Base-by-base conservation (phyloP, 1,140 invertebrate species). In the Drosophila kurseongensis region DNA sequence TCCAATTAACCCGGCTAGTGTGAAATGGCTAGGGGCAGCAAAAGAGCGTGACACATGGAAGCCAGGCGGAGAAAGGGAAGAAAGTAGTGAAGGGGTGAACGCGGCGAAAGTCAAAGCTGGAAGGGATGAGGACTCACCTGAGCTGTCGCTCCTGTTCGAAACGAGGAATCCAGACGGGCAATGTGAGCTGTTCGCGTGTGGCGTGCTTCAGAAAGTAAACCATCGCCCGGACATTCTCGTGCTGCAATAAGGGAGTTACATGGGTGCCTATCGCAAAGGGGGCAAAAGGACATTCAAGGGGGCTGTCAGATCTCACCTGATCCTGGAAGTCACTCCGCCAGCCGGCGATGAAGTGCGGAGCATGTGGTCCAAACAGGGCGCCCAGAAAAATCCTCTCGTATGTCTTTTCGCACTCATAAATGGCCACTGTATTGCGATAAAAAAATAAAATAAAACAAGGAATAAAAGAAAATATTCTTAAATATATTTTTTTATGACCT, bases 281-380 rank as follows among this genome's bases (percentile, higher is more conserved):
- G 4, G 8, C 14, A 5, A 5, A 14, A 13, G 27, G 32, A 4
- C 13, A 6, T 40, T 1, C 13, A 32, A 32, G 12, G 14, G 35
- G 35, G 6, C 47, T 32, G 35, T n/a, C 29, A 32, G 16, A 9
- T 32, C 80, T 82, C 73, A 92, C 92, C 86, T 92, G 94, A 81
- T 95, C 94, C 60, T 94, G 93, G 84, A 96, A 97, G 89, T 97
- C 96, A 61, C 96, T 96, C 84, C 96, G 96, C 96, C 96, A 97
- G 9, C 96, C 96, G 1, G 96, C 95, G 54, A 97, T 93, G 67
- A 96, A 96, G 77, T 96, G 95, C 0, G 96, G 96, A 4, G 96
- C 96, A 85, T 95, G 94, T 32, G 95, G 95, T 1, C 96, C 96
- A 76, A 97, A 96, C 65, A 97, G 95, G 1, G 96, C 96, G 7